These are phyloP conservation scores for Acrocyrtus sp. DNA, from an alignment of 2,888 invertebrate genomes.

Conservation along the genomic window DNA sequence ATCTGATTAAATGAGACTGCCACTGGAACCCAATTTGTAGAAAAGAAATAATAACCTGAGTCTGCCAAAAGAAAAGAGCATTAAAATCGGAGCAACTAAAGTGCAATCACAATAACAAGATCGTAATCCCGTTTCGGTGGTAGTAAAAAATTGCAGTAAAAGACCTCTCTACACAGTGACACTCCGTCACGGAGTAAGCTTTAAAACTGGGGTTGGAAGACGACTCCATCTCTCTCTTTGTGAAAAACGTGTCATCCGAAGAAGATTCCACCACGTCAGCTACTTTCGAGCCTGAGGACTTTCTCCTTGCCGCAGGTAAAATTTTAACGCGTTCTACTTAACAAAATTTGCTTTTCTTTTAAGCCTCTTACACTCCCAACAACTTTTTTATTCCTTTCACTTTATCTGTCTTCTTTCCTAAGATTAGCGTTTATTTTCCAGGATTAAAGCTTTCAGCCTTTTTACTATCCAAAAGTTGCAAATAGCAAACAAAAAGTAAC, in stretches of 20 bases:
- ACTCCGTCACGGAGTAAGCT: too few relatives aligned
- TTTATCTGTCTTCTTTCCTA: neutral
- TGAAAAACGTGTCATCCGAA: conserved; percentile 18
- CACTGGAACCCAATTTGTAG: too few relatives aligned
- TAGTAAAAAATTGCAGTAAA: too few relatives aligned
- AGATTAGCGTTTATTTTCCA: neutral
- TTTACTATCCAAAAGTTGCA: neutral
- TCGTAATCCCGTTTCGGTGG: too few relatives aligned
- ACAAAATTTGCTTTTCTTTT: neutral
- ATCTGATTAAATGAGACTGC: too few relatives aligned
- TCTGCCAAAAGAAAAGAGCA: too few relatives aligned
- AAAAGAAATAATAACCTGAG: too few relatives aligned
- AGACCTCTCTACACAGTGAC: too few relatives aligned
- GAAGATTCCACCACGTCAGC: conserved; percentile 51
- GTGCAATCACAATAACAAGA: too few relatives aligned
- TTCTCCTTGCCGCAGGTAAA: conserved; percentile 56
- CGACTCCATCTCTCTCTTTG: conserved; percentile 15
- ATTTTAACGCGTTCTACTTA: neutral
- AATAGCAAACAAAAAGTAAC: too few relatives aligned
- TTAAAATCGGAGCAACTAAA: too few relatives aligned
- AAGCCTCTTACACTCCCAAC: neutral
- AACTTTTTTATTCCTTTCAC: neutral
- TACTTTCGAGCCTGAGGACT: conserved; percentile 53
- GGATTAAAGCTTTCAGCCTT: neutral
- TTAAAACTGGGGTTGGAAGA: too few relatives aligned